A percentile compares a stretch with the other conserved stretches of the same genome.
Conservation (phyloP, 1,140 invertebrate genomes). For the Conus betulinus region DNA sequence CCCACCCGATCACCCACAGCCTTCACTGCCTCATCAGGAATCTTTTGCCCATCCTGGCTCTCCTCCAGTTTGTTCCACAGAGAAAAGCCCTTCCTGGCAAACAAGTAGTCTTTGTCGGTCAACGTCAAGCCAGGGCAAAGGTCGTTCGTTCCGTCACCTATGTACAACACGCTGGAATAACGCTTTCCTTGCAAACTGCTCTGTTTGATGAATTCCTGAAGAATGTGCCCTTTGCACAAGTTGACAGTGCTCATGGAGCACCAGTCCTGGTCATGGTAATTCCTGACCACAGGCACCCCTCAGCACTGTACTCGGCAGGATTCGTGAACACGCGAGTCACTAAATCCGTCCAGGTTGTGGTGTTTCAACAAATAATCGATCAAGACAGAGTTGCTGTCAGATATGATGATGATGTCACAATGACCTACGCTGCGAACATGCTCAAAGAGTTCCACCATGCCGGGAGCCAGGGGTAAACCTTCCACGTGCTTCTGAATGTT, state of each 20-base stretch:
- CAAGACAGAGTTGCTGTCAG: constrained; percentile 87
- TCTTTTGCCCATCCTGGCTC: constrained; percentile 28
- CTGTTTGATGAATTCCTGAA: constrained; percentile 79
- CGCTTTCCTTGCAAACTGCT: constrained; percentile 76
- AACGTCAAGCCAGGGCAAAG: constrained; percentile 85
- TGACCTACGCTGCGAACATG: constrained; percentile 77
- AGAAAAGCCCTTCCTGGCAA: constrained; percentile 80
- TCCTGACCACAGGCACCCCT: constrained; percentile 81
- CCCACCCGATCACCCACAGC: constrained; percentile 66
- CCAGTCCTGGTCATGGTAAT: constrained; percentile 84
- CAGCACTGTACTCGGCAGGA: constrained; percentile 82
- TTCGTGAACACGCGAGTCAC: constrained; percentile 85
- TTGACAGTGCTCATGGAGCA: constrained; percentile 85
- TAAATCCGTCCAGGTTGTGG: constrained; percentile 77
- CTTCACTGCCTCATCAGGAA: constrained; percentile 40
- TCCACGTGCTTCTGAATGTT: constrained; percentile 78
- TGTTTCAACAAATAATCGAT: constrained; percentile 82
- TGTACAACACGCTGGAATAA: constrained; percentile 82
- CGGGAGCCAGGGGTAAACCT: constrained; percentile 80
- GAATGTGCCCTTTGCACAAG: constrained; percentile 86
- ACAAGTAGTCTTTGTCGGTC: constrained; percentile 81
- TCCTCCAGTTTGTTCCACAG: constrained; percentile 63
- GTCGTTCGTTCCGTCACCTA: constrained; percentile 88
- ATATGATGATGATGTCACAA: constrained; percentile 86
- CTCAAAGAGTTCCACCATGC: constrained; percentile 80